Conservation (phyloP, 2,113 vertebrate genomes). For the Cathartes aura region DNA sequence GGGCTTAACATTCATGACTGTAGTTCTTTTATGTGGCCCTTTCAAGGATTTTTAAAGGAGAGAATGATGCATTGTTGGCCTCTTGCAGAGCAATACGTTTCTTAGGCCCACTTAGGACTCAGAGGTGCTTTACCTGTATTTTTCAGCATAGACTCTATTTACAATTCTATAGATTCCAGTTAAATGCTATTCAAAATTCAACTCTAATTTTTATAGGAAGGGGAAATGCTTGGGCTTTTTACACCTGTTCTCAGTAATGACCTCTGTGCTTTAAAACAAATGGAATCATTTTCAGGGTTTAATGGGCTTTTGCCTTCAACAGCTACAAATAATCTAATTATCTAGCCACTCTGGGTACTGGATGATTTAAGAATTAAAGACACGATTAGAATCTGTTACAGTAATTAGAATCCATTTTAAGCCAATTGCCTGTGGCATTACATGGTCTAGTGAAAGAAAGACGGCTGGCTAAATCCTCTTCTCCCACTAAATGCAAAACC, state of each 20-base stretch:
- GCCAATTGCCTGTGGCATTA: constrained; percentile 53
- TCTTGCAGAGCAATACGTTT: neutral
- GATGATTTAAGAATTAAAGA: constrained; percentile 66
- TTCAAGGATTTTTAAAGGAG: neutral
- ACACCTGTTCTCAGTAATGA: constrained; percentile 15
- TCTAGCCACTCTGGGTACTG: neutral
- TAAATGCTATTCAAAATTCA: neutral
- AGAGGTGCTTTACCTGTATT: neutral
- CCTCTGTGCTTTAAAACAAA: constrained; percentile 43
- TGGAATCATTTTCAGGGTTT: constrained; percentile 27
- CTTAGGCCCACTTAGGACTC: neutral
- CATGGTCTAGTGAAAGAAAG: constrained; percentile 25
- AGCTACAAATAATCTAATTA: constrained; percentile 66
- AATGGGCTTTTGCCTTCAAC: constrained; percentile 49
- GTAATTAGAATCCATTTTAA: constrained; percentile 64
- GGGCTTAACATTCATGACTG: neutral
- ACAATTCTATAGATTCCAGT: neutral
- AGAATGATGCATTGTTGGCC: neutral
- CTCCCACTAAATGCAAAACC: neutral
- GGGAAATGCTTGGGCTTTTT: neutral
- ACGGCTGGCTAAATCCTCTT: neutral
- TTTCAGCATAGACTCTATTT: neutral
- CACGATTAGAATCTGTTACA: constrained; percentile 55
- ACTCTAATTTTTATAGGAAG: neutral
- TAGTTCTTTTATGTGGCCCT: neutral